Conservation (phyloP, 2,113 vertebrate genomes). For the Pica pica region DNA sequence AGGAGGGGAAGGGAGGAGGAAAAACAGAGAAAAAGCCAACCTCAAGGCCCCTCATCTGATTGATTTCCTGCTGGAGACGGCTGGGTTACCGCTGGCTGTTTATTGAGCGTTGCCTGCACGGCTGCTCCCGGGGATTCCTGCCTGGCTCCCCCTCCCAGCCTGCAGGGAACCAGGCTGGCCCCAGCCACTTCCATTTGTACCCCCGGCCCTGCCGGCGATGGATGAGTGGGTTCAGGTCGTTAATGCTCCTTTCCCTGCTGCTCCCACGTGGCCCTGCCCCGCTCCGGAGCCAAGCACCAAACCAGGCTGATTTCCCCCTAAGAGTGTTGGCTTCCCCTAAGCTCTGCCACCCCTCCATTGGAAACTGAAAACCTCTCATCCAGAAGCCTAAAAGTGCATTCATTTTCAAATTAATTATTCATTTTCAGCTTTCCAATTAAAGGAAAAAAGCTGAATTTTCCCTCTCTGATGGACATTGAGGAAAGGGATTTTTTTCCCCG, state of each 20-base stretch:
- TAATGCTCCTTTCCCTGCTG: neutral
- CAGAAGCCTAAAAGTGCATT: neutral
- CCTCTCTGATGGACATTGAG: neutral
- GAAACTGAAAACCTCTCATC: neutral
- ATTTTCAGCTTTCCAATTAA: neutral
- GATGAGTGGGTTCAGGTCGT: accelerated
- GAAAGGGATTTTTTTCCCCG: accelerated
- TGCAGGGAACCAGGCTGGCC: neutral
- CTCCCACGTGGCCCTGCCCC: accelerated
- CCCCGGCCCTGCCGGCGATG: neutral
- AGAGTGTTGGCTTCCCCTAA: neutral
- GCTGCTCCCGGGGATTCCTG: neutral
- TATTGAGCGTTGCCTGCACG: neutral
- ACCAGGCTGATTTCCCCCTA: neutral
- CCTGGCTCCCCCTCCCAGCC: neutral
- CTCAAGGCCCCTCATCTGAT: neutral
- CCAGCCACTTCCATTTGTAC: neutral
- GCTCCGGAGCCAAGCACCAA: accelerated
- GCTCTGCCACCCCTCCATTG: neutral
- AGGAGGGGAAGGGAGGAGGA: neutral
- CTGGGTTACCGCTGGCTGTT: neutral
- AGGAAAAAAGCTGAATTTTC: neutral
- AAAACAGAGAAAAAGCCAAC: neutral
- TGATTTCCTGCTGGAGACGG: neutral
- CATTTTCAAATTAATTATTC: neutral